Percentiles rank a stretch among this genome's conserved stretches.
phyloP scores from a whole-genome alignment of 2,113 vertebrate genomes.

The Mobula birostris region DNA sequence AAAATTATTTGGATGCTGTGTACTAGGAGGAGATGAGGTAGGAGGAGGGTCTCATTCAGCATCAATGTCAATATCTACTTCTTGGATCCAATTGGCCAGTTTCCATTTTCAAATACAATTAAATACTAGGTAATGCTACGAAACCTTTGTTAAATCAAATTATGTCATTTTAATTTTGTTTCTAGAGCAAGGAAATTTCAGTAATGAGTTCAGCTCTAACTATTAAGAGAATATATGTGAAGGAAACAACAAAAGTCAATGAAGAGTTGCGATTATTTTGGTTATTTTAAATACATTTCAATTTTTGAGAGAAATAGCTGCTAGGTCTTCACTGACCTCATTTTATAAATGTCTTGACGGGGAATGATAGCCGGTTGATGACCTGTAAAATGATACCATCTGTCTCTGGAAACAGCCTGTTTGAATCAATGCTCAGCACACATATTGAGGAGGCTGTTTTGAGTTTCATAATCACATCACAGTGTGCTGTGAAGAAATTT shows the following conservation, averaged over 20 bases:
- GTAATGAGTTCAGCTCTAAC: neutral
- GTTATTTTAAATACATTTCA: too few species aligned
- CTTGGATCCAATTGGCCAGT: neutral
- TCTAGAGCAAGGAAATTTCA: neutral
- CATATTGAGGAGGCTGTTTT: neutral
- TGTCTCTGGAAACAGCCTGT: neutral
- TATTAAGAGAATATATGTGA: neutral
- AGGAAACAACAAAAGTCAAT: neutral
- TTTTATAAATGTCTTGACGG: neutral
- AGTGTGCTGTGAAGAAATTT: neutral
- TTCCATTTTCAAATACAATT: neutral
- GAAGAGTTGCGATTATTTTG: neutral
- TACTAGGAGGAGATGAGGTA: neutral
- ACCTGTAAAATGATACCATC: constrained; percentile 27
- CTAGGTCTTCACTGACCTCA: neutral
- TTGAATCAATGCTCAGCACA: neutral
- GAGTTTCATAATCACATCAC: neutral
- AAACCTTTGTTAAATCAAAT: neutral
- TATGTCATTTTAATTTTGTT: neutral
- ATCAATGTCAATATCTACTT: neutral
- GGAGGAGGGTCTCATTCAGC: neutral
- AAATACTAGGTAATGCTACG: neutral
- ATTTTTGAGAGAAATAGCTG: neutral
- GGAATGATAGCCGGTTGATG: neutral
- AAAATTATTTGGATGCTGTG: too few species aligned